Percentiles rank a stretch among this genome's conserved stretches.
These are phyloP conservation scores for Onthophagus taurus DNA, from an alignment of 1,140 invertebrate genomes.

Conservation along the genomic window DNA sequence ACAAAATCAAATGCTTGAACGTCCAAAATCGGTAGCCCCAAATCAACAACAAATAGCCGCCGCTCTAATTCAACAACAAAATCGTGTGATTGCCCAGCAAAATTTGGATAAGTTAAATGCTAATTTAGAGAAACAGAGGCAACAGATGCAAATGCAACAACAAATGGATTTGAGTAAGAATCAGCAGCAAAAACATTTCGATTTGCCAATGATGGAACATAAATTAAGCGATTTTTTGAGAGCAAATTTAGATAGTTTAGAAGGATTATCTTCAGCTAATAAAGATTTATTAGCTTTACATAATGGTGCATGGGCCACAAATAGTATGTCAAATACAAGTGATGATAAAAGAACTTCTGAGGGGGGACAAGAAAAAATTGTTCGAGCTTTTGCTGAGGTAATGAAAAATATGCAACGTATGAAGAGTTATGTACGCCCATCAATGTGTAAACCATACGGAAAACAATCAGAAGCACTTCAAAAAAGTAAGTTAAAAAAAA, in stretches of 20 bases:
- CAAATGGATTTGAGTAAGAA: conserved; percentile 28
- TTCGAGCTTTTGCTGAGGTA: conserved; percentile 69
- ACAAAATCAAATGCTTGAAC: conserved; percentile 27
- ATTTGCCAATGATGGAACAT: conserved; percentile 42
- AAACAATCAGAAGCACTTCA: conserved; percentile 79
- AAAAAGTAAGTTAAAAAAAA: conserved; percentile 69
- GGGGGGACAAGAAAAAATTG: conserved; percentile 69
- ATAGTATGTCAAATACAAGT: conserved; percentile 22
- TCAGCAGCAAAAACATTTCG: conserved; percentile 37
- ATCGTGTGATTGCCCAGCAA: conserved; percentile 45
- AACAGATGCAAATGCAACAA: conserved; percentile 37
- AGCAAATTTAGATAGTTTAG: conserved; percentile 60
- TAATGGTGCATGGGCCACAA: conserved; percentile 50
- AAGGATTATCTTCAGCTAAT: conserved; percentile 47
- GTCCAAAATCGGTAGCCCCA: conserved; percentile 34
- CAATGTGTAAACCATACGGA: conserved; percentile 81
- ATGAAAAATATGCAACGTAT: conserved; percentile 79
- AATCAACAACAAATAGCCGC: conserved; percentile 42
- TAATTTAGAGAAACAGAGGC: conserved; percentile 45
- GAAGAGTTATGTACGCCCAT: conserved; percentile 72
- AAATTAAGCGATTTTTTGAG: conserved; percentile 51
- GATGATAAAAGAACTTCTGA: conserved; percentile 27
- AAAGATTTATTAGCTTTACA: conserved; percentile 60
- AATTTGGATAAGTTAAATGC: conserved; percentile 47
- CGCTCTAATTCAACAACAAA: conserved; percentile 47